Percentiles rank a stretch among this genome's conserved stretches.
Evolutionary conservation across 2,888 invertebrate species (phyloP).

Genomic region (Acrobasis suavella): DNA sequence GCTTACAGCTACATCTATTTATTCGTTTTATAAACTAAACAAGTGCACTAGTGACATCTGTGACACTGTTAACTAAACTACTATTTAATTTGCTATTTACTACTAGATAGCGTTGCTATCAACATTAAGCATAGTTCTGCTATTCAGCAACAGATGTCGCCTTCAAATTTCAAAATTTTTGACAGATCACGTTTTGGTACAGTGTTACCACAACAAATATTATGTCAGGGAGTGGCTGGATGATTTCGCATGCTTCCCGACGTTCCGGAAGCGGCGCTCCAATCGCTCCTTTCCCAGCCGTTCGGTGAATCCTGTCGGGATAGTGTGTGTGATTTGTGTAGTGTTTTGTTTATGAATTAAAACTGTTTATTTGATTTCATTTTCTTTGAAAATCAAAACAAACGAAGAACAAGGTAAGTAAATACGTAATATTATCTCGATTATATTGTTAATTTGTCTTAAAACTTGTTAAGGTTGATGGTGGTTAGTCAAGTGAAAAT

Average conservation of each 20-base stretch:
- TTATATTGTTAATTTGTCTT: background rate
- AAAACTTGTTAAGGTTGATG: conserved; percentile 13
- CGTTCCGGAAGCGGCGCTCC: conserved; percentile 26
- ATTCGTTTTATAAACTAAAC: no score
- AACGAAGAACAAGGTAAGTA: conserved; percentile 53
- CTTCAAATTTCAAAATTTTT: background rate
- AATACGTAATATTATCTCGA: conserved; percentile 24
- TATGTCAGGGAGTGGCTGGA: conserved; percentile 33
- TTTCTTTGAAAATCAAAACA: conserved; percentile 32
- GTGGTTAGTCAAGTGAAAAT: conserved; percentile 27
- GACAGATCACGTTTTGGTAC: conserved; percentile 12
- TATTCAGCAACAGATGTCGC: conserved; percentile 24
- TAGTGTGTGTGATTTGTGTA: conserved; percentile 47
- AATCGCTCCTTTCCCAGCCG: conserved; percentile 16
- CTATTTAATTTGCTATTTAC: background rate
- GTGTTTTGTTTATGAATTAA: conserved; percentile 64
- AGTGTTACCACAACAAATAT: conserved; percentile 30
- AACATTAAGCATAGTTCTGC: background rate
- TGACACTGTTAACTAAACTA: conserved; percentile 13
- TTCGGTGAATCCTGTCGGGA: conserved; percentile 16
- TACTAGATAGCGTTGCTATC: conserved; percentile 23
- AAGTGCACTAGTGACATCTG: background rate
- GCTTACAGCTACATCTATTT: background rate
- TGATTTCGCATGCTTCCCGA: conserved; percentile 3
- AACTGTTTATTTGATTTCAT: conserved; percentile 40